These are phyloP conservation scores for Eulemur albifrons DNA, from an alignment of 2,797 vertebrate species.

Conservation along the genomic window DNA sequence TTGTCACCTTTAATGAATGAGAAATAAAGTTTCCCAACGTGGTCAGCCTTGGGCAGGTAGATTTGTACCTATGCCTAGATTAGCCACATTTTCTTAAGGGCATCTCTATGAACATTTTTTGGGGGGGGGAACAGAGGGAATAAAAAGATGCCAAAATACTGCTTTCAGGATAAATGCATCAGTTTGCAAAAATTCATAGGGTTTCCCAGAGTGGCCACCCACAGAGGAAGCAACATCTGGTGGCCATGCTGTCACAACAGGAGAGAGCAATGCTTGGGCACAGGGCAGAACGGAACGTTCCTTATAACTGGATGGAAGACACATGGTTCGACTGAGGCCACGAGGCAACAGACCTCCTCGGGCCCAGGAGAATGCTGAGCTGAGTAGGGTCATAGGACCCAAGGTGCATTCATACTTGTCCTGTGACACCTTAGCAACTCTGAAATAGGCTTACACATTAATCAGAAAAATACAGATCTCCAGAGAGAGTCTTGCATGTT, in stretches of 20 bases:
- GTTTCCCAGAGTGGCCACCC: conserved; percentile 59
- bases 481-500: neutral
- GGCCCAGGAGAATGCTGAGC: neutral
- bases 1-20: neutral
- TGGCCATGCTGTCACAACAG: conserved; percentile 5
- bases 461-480: neutral
- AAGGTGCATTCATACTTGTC: neutral
- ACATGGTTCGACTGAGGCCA: neutral
- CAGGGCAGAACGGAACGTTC: neutral
- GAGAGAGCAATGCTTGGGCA: conserved; percentile 16
- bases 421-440: neutral
- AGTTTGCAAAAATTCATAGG: conserved; percentile 49
- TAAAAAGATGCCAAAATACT: conserved; percentile 11
- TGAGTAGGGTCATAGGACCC: neutral
- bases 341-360: neutral
- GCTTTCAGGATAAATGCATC: conserved; percentile 40
- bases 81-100: neutral
- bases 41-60: neutral
- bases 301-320: neutral
- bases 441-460: neutral
- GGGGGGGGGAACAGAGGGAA: neutral
- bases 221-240: conserved; percentile 61
- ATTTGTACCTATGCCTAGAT: neutral
- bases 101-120: neutral
- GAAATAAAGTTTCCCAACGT: neutral